A percentile compares a stretch with the other conserved stretches of the same genome.
Evolutionary conservation across 1,140 invertebrate genomes (phyloP).

Genomic region (Ruditapes philippinarum): DNA sequence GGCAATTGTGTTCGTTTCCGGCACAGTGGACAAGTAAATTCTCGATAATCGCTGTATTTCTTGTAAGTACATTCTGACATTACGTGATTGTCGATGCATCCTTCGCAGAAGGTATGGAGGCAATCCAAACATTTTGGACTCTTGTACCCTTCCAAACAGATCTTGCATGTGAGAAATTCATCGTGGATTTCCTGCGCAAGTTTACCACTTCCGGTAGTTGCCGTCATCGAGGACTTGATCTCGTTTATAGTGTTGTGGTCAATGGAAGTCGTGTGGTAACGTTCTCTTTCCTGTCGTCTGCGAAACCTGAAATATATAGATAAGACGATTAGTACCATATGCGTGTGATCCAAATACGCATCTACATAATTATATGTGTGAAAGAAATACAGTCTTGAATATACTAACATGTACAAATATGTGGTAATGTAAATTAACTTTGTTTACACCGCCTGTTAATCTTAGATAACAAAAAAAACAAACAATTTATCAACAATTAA

Average conservation of each 20-base stretch:
- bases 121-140: constrained; percentile 94
- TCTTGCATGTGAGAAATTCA: constrained; percentile 85
- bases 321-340: no score
- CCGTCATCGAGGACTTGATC: constrained; percentile 61
- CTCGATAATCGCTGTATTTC: constrained; percentile 87
- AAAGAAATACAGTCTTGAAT: no score
- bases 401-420: no score
- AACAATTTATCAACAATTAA: no score
- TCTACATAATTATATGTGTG: no score
- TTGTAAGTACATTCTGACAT: constrained; percentile 86
- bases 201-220: constrained; percentile 76
- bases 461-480: no score
- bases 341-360: no score
- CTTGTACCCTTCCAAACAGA: constrained; percentile 86
- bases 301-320: constrained; percentile 76
- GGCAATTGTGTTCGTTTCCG: constrained; percentile 87
- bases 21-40: constrained; percentile 87
- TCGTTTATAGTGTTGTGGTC: constrained; percentile 74
- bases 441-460: no score
- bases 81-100: constrained; percentile 89
- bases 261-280: constrained; percentile 81
- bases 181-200: constrained; percentile 82
- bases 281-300: constrained; percentile 78
- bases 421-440: no score
- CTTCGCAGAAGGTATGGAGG: constrained; percentile 97